Conservation (phyloP, 2,888 invertebrate genomes). For the Tenodera sinensis region DNA sequence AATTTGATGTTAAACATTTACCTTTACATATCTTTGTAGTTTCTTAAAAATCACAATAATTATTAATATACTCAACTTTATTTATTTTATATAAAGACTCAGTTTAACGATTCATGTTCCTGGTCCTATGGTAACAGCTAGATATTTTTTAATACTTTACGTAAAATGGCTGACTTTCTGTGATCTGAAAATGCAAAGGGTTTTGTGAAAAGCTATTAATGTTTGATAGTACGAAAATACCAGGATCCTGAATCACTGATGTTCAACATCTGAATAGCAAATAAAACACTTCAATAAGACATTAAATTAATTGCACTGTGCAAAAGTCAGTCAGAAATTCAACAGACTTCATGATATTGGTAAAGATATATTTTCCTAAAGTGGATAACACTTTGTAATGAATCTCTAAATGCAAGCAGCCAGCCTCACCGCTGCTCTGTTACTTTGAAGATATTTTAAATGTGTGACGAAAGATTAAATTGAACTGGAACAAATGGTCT, state of each 20-base stretch:
- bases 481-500: neutral
- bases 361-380: neutral
- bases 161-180: too few relatives aligned
- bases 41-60: too few relatives aligned
- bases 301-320: neutral
- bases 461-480: neutral
- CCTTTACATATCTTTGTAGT: neutral
- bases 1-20: neutral
- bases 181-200: too few relatives aligned
- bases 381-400: neutral
- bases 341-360: neutral
- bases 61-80: too few relatives aligned
- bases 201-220: too few relatives aligned
- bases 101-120: too few relatives aligned
- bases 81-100: too few relatives aligned
- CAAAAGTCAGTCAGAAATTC: neutral
- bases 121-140: too few relatives aligned
- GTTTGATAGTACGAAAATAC: too few relatives aligned
- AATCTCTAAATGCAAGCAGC: too few relatives aligned
- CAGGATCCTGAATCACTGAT: too few relatives aligned
- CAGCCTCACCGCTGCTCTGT: neutral
- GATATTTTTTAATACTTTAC: too few relatives aligned
- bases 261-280: neutral
- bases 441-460: neutral
- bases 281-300: neutral